A percentile compares a stretch with the other conserved stretches of the same genome.
Evolutionary conservation across 1,140 invertebrate species (phyloP).

Genomic region (Panagrolaimus sp.): DNA sequence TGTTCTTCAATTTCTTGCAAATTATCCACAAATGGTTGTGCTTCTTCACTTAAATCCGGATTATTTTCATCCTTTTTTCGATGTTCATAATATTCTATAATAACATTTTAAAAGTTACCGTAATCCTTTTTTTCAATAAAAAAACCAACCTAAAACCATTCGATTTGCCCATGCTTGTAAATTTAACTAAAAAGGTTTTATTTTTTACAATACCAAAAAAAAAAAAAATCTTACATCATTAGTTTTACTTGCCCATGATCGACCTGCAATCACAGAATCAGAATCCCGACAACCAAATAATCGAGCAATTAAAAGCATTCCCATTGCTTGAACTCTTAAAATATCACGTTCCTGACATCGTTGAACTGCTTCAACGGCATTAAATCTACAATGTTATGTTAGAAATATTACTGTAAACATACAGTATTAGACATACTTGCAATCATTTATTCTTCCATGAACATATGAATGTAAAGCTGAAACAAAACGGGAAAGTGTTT

Average conservation of each 20-base stretch:
- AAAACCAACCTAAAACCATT: not conserved
- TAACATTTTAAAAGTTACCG: not conserved
- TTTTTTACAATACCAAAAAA: too few species aligned
- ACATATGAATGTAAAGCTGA: constrained; percentile 1
- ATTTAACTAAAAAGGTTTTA: too few species aligned
- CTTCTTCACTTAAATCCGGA: not conserved
- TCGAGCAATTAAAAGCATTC: not conserved
- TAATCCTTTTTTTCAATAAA: not conserved
- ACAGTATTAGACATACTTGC: too few species aligned
- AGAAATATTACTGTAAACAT: too few species aligned
- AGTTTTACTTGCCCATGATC: not conserved
- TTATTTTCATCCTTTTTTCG: not conserved
- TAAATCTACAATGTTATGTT: not conserved
- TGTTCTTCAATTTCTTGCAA: not conserved
- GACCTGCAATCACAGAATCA: not conserved
- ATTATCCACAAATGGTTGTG: not conserved
- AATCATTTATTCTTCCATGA: not conserved
- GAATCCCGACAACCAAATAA: not conserved
- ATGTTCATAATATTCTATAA: not conserved
- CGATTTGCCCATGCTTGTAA: constrained; percentile 1
- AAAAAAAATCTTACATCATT: too few species aligned
- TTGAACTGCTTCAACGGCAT: constrained; percentile 8
- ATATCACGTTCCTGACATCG: not conserved
- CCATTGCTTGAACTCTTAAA: not conserved
- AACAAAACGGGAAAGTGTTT: not conserved